Conservation (phyloP, 2,797 vertebrate species). For the Enteromius thamalakanensis region DNA sequence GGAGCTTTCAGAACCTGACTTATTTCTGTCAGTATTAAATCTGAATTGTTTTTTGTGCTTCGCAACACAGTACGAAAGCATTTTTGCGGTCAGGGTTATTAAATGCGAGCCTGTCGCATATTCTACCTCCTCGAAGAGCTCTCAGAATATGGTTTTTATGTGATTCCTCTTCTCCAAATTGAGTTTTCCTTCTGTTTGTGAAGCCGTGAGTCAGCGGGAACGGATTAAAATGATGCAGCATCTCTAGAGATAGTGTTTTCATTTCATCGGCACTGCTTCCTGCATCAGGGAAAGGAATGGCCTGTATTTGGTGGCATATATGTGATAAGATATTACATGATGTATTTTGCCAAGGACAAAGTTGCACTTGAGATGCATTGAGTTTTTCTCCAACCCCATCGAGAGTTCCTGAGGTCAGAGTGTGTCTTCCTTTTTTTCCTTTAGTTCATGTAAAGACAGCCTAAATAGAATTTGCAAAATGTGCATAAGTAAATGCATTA, state of each 20-base stretch:
- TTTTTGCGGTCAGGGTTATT: conserved; percentile 42
- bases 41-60: conserved; percentile 4
- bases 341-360: conserved; percentile 64
- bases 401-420: not conserved
- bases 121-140: conserved; percentile 41
- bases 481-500: conserved; percentile 1
- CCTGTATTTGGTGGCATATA: conserved; percentile 56
- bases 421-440: not conserved
- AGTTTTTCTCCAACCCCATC: not conserved
- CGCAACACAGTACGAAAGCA: not conserved
- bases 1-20: conserved; percentile 12
- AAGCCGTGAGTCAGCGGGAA: conserved; percentile 17
- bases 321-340: conserved; percentile 64
- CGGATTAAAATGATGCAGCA: conserved; percentile 45
- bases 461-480: not conserved
- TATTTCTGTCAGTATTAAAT: conserved; percentile 20
- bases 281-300: conserved; percentile 40
- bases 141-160: not conserved
- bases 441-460: not conserved
- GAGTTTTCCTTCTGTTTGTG: conserved; percentile 36
- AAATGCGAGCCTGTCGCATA: conserved; percentile 36
- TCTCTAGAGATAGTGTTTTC: conserved; percentile 54
- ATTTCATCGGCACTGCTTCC: conserved; percentile 55
- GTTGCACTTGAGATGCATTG: conserved; percentile 53
- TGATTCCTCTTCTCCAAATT: conserved; percentile 28